Evolutionary conservation across 2,113 vertebrate species (phyloP), one percentile per base, ranked within the genome.

Genomic region (Leptocoma aspasia): DNA sequence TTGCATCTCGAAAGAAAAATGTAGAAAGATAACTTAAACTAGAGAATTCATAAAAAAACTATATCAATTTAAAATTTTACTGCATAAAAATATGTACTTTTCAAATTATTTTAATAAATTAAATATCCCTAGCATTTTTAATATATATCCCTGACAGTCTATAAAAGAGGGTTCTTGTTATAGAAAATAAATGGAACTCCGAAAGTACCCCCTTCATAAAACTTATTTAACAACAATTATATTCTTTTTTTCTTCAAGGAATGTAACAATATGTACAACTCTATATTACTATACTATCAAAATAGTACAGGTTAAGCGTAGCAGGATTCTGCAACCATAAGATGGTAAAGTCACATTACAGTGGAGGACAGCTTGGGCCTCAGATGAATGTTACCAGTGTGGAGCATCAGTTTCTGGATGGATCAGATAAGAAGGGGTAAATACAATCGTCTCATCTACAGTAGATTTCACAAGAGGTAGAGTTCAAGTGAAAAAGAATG

Each of bases 391-490:
- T 92, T 93, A 89, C 96, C 95, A 75, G 57, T 42, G 95, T 89
- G 95, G 93, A 95, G 92, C 92, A 89, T 97, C 94, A 93, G 96
- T 93, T 97, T 97, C 96, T 93, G 61, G 86, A 96, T 93, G 95
- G 97, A 95, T 97, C 95, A 95, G 95, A 96, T 89, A 96, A 96
- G 93, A 92, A 95, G 56, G 94, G 92, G 45, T 86, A 78, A 92
- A 90, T 96, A 95, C 96, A 95, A 94, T 97, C 96, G 96, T 97
- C 94, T 90, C 94, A 97, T 97, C 96, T 98, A 99, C 99, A 99
- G 99, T 99, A 99, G 99, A 98, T 98, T 98, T 98, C 98, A 99
- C 97, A 97, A 97, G 98, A 99, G 98, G 98, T 99, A 98, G 97
- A 97, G 96, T 97, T 98, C 95, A 97, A 97, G 97, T 97, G 96